phyloP scores from a whole-genome alignment of 2,113 vertebrate species.

The Laterallus jamaicensis region DNA sequence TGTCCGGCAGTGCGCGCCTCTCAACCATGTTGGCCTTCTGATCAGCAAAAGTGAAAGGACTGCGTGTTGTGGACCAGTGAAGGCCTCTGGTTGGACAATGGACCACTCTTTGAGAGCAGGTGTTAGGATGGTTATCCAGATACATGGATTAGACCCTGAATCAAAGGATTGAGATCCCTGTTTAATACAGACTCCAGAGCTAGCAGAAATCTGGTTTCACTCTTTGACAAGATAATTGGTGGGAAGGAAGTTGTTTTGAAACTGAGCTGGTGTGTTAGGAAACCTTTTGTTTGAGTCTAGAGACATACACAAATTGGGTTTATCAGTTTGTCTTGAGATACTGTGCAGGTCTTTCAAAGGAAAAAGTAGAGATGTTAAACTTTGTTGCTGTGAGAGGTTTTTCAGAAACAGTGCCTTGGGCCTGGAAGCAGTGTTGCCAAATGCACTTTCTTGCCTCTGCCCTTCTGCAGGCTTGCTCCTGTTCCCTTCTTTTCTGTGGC shows the following conservation, averaged over 20 bases:
- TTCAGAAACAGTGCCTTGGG: background rate
- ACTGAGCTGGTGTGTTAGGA: background rate
- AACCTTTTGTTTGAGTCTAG: background rate
- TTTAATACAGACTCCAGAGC: background rate
- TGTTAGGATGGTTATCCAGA: background rate
- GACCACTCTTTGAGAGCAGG: background rate
- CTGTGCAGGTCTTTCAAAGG: background rate
- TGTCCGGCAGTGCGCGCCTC: background rate
- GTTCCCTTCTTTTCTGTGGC: background rate
- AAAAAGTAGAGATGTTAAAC: background rate
- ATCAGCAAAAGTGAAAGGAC: background rate
- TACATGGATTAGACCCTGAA: background rate
- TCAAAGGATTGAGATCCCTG: background rate
- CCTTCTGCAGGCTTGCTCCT: background rate
- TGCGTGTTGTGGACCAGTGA: fast-evolving
- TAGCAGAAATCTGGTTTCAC: background rate
- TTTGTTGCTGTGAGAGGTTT: background rate
- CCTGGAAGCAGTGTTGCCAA: background rate
- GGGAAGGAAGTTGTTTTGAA: background rate
- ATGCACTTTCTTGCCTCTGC: background rate
- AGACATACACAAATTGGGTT: background rate
- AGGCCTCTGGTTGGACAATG: background rate
- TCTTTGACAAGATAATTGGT: background rate
- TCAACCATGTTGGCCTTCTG: background rate
- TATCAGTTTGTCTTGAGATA: background rate